phyloP scores from a whole-genome alignment of 2,797 vertebrate genomes.

The Gila robusta region DNA sequence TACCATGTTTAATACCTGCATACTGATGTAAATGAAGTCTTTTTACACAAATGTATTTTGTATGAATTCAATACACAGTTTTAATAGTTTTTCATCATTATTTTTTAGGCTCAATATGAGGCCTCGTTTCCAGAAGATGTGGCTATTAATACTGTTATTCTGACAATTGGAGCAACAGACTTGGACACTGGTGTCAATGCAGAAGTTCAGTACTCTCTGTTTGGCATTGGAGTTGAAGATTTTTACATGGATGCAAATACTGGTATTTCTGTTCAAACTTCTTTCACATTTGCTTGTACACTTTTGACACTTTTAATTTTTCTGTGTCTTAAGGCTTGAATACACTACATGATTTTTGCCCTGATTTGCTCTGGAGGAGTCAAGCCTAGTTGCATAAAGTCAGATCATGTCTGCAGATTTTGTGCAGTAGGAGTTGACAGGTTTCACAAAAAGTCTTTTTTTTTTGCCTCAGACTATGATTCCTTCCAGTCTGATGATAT shows the following conservation, averaged over 20 bases:
- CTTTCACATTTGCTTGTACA: background rate
- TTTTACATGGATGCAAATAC: slow-evolving; percentile 92
- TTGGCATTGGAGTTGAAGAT: slow-evolving; percentile 92
- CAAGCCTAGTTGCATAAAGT: background rate
- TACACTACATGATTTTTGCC: background rate
- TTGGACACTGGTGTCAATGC: slow-evolving; percentile 92
- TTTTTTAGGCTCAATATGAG: slow-evolving; percentile 84
- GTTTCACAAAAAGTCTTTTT: background rate
- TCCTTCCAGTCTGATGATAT: background rate
- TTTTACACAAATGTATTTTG: background rate
- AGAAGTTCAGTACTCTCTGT: slow-evolving; percentile 91
- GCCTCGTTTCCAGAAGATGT: slow-evolving; percentile 90
- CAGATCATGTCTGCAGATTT: background rate
- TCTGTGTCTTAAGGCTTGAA: background rate
- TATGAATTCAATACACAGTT: background rate
- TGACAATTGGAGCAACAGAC: slow-evolving; percentile 90
- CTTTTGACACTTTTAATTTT: background rate
- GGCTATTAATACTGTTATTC: slow-evolving; percentile 85
- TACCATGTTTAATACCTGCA: slow-evolving; percentile 20
- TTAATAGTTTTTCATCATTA: background rate
- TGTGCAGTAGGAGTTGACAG: background rate
- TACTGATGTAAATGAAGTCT: background rate
- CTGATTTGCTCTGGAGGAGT: background rate
- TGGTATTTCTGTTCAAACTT: slow-evolving; percentile 75
- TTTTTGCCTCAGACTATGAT: background rate